phyloP scores from a whole-genome alignment of 2,888 invertebrate species.

The Malachius bipustulatus region DNA sequence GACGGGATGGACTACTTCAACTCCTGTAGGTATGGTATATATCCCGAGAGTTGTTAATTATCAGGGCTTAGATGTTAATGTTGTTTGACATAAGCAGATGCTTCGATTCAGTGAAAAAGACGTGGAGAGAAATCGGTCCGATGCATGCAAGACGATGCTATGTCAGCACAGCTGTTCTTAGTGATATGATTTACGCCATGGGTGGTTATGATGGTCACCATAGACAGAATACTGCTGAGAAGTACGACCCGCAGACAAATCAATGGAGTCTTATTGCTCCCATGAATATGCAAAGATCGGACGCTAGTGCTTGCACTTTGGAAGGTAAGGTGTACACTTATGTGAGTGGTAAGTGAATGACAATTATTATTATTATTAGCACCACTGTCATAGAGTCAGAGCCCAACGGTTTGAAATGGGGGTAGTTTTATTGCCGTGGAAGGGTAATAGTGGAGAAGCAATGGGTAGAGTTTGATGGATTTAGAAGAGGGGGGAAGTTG shows the following conservation, averaged over 20 bases:
- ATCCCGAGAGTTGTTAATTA: no score
- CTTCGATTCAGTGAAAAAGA: slow-evolving; percentile 73
- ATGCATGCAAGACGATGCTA: slow-evolving; percentile 85
- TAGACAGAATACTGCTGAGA: slow-evolving; percentile 76
- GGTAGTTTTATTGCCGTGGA: no score
- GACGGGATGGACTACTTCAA: slow-evolving; percentile 77
- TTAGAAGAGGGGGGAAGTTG: no score
- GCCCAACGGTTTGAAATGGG: no score
- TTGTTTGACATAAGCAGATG: no score
- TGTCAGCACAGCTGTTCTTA: slow-evolving; percentile 69
- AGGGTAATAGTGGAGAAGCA: no score
- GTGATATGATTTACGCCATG: slow-evolving; percentile 73
- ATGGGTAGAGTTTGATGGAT: no score
- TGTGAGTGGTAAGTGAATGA: no score
- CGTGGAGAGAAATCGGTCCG: slow-evolving; percentile 79
- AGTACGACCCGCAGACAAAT: slow-evolving; percentile 71
- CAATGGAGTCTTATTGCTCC: slow-evolving; percentile 81
- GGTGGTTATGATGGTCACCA: slow-evolving; percentile 81
- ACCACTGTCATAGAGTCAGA: no score
- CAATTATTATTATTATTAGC: no score
- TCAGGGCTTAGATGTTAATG: slow-evolving; percentile 20
- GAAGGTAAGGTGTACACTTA: no score
- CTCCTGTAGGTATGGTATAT: slow-evolving; percentile 44
- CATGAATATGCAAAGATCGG: slow-evolving; percentile 82
- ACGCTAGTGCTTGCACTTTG: slow-evolving; percentile 80